A percentile compares a stretch with the other conserved stretches of the same genome.
Conservation (phyloP, 2,113 vertebrate genomes). For the Leptobrachium ailaonicum region DNA sequence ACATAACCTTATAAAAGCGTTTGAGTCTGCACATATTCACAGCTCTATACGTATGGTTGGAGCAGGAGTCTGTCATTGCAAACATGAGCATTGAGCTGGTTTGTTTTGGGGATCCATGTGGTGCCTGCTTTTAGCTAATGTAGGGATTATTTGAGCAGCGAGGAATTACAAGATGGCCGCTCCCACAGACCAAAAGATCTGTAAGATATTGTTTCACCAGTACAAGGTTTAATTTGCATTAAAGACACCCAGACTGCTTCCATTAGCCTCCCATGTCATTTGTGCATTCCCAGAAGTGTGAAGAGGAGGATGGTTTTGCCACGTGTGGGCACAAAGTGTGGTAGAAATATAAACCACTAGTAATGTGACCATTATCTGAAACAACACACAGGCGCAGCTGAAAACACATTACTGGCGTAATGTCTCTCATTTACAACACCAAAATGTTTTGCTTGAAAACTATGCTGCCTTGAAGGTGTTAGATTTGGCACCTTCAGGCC, state of each 20-base stretch:
- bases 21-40: too few relatives aligned
- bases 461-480: slow-evolving; percentile 2
- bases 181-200: too few relatives aligned
- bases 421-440: slow-evolving; percentile 51
- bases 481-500: slow-evolving; percentile 17
- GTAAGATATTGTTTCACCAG: too few relatives aligned
- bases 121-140: too few relatives aligned
- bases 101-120: too few relatives aligned
- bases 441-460: not conserved
- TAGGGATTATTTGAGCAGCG: too few relatives aligned
- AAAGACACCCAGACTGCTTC: not conserved
- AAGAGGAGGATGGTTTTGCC: slow-evolving; percentile 7
- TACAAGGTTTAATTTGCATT: too few relatives aligned
- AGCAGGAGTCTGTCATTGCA: too few relatives aligned
- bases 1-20: too few relatives aligned
- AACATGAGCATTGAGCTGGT: too few relatives aligned
- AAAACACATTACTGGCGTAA: slow-evolving; percentile 56
- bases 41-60: too few relatives aligned
- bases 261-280: not conserved
- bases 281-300: slow-evolving; percentile 27
- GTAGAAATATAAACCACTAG: slow-evolving; percentile 7
- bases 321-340: not conserved
- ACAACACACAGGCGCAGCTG: slow-evolving; percentile 61
- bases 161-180: too few relatives aligned
- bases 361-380: slow-evolving; percentile 40